Base-by-base conservation (phyloP, 2,797 vertebrate species). In the Sciurus vulgaris region DNA sequence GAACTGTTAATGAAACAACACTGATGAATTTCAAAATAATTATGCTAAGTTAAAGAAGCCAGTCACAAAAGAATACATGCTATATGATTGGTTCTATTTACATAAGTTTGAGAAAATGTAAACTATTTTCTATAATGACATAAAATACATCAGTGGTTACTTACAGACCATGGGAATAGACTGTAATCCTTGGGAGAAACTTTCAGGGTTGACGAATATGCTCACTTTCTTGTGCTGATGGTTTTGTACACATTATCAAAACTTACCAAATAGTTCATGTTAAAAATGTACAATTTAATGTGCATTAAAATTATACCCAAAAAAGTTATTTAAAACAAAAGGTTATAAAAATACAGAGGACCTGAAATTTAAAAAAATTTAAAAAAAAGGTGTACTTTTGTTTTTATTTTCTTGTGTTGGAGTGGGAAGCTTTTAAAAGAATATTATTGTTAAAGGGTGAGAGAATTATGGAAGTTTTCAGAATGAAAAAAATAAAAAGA, bases 21-120 rank as follows among this genome's bases (percentile, higher is more conserved):
- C 7, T 28, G 30, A 92, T 88, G 15, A 17, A 82, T 85, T 94
- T 74, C 33, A 76, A 89, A 92, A 79, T 89, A 86, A 83, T 76
- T 74, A 79, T 12, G 4, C 9, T 24, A 28, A 91, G 51, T 77
- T 73, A 82, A 81, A 79, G 33, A 78, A 88, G n/a, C 67, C 11
- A 86, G 28, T 49, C 24, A 67, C 72, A 90, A 90, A 82, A 38
- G 28, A 90, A 86, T 65, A 70, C 10, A 54, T 59, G 73, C 20
- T 67, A 13, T 33, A 47, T 92, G 9, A 65, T 51, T 72, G 33
- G 78, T 65, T 79, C 47, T 76, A 90, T 77, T 70, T 85, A 78
- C 59, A 88, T 56, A 59, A 81, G 90, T 79, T 95, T 95, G 83
- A 84, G 56, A 76, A 90, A 96, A 74, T 77, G 28, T 2, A 63